Base-by-base conservation (phyloP, 2,797 vertebrate genomes). In the Decapterus maruadsi region DNA sequence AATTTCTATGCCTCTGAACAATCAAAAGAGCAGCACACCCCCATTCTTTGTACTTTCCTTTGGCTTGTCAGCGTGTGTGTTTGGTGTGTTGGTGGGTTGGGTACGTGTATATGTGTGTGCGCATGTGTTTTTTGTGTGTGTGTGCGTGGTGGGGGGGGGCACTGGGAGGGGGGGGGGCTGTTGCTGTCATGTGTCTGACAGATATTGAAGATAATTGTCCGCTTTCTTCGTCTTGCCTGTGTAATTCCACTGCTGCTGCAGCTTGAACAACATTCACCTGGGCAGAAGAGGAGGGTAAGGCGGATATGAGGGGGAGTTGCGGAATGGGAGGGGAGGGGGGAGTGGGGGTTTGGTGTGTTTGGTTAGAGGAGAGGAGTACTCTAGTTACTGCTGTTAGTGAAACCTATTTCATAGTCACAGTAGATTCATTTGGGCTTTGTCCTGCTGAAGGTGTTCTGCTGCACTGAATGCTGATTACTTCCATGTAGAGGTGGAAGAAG, bases 181-280 rank as follows among this genome's bases (percentile, higher is more conserved):
- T 89, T 92, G 89, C 94, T 95, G 95, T 95, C 95, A 95, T 94
- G 91, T 91, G 90, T 90, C 92, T 95, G 95, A 95, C 95, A 95
- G 95, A 94, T 95, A 95, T 95, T 95, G 94, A 94, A 94, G 94
- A 95, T 95, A 95, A 95, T 95, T 95, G 94, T 95, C 93, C 90
- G 86, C 92, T 94, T 95, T 95, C 92, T 94, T 94, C 90, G 85
- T 92, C 90, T 90, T 91, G 94, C 92, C 92, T 93, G 90, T 93
- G 92, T 94, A 94, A 94, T 95, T 94, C 91, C 90, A 87, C 80
- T 66, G 83, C 85, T 87, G 89, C 86, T 90, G 90, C 87, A 88
- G 88, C 87, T 90, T 86, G 82, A 90, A 89, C 90, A 93, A 86
- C 88, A 87, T 92, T 94, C 93, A 95, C 94, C 95, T 95, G 95